Evolutionary conservation across 2,113 vertebrate genomes (phyloP).

Genomic region (Camelus bactrianus): DNA sequence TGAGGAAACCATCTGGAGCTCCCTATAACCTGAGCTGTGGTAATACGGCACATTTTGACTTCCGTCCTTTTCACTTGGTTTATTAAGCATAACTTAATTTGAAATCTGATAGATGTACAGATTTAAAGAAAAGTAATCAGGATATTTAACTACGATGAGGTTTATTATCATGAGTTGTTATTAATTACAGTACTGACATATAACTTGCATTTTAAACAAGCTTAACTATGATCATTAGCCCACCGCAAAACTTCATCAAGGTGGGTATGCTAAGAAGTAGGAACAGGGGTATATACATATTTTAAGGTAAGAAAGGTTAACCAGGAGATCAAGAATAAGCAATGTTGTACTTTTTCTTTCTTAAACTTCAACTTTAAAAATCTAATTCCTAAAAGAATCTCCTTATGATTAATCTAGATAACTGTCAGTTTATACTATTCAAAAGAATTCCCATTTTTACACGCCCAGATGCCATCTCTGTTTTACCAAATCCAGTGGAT

Average conservation of each 20-base stretch:
- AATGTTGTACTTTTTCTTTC: background rate
- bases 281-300: background rate
- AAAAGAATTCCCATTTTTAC: background rate
- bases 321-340: background rate
- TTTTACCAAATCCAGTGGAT: background rate
- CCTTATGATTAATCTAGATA: slow-evolving; percentile 6
- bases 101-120: background rate
- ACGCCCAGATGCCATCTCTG: background rate
- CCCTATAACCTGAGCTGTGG: background rate
- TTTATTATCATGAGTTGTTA: background rate
- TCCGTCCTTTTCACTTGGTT: background rate
- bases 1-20: background rate
- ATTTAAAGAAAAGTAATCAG: slow-evolving; percentile 19
- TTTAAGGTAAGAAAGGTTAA: background rate
- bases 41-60: background rate
- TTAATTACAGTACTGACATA: background rate
- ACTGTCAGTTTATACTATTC: background rate
- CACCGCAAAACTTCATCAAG: background rate
- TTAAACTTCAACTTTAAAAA: slow-evolving; percentile 1
- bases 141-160: background rate
- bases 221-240: slow-evolving; percentile 8
- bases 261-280: background rate
- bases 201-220: slow-evolving; percentile 22
- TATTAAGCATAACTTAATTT: slow-evolving; percentile 24
- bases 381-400: background rate